Base-by-base conservation (phyloP, 2,113 vertebrate species). In the Penelope pileata region DNA sequence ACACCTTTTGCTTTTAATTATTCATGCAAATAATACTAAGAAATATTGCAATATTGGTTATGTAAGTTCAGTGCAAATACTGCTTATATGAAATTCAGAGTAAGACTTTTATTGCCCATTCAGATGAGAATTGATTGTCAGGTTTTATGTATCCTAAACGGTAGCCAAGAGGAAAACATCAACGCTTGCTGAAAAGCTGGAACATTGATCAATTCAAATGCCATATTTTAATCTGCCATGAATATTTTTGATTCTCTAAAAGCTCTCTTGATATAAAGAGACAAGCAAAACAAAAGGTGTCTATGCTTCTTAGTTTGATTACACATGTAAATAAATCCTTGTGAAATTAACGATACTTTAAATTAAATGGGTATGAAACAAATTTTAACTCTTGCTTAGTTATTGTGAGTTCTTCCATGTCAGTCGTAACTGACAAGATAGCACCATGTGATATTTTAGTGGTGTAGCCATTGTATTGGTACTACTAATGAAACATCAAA, bases 1-100 rank as follows among this genome's bases (percentile, higher is more conserved):
- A 32, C 16, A n/a, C 45, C 47, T 88, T 79, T 94, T 74, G 34
- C 6, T 47, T 58, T 73, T 75, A 92, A 86, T 96, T 87, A 92
- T 84, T 96, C 16, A 82, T 93, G 45, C 50, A 78, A 81, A 88
- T 67, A 82, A 11, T 16, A 32, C 14, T 38, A 40, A 80, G 69
- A 91, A 50, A 30, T 50, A 56, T 30, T 58, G 40, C 56, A 63
- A 30, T 78, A 63, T 45, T 73, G 51, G 51, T 40, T 82, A 51
- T 72, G 10, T 24, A 75, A 62, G 59, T 91, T 73, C 24, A 32
- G 11, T 36, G 16, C 64, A 90, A 93, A 83, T 67, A 8, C 8
- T 86, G 42, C 62, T 88, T 59, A 66, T 14, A 32, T 81, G 59
- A 75, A 67, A 78, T 63, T 27, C 63, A 90, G 83, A 82, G 47